These are phyloP conservation scores for Cepaea hortensis DNA, from an alignment of 2,888 invertebrate species.

Conservation along the genomic window DNA sequence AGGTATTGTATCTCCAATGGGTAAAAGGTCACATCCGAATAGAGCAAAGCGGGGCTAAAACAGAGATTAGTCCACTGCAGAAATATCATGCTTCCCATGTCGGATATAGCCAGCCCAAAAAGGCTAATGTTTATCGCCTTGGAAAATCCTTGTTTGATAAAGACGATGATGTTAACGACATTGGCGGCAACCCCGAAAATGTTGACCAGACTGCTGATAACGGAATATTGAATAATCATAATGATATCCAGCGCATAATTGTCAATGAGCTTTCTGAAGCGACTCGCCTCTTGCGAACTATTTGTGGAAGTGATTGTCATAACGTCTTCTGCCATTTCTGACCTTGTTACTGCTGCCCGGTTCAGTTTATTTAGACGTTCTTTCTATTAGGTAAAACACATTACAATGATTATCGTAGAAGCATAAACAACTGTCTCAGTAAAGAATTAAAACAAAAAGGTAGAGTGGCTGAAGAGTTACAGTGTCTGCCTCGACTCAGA, in stretches of 20 bases:
- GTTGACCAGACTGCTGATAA: conserved; percentile 20
- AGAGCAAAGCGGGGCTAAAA: background rate
- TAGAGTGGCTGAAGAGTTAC: no score
- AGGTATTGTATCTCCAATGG: background rate
- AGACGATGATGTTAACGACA: background rate
- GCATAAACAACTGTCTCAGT: no score
- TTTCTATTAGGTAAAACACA: no score
- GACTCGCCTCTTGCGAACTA: background rate
- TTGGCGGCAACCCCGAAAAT: background rate
- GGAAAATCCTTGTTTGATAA: background rate
- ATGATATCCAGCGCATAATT: conserved; percentile 15
- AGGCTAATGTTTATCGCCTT: background rate
- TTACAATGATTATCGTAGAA: no score
- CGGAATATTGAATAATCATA: conserved; percentile 12
- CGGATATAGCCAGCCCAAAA: background rate
- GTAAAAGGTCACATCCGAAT: background rate
- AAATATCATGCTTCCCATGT: background rate
- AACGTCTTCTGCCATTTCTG: no score
- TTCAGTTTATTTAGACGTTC: no score
- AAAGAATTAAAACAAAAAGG: no score
- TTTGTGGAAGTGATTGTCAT: background rate
- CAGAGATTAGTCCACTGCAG: background rate
- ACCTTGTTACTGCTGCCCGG: no score
- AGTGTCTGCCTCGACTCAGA: no score
- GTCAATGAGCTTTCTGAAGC: background rate